Percentiles rank a stretch among this genome's conserved stretches.
phyloP scores from a whole-genome alignment of 2,113 vertebrate genomes.

The Tyto alba region DNA sequence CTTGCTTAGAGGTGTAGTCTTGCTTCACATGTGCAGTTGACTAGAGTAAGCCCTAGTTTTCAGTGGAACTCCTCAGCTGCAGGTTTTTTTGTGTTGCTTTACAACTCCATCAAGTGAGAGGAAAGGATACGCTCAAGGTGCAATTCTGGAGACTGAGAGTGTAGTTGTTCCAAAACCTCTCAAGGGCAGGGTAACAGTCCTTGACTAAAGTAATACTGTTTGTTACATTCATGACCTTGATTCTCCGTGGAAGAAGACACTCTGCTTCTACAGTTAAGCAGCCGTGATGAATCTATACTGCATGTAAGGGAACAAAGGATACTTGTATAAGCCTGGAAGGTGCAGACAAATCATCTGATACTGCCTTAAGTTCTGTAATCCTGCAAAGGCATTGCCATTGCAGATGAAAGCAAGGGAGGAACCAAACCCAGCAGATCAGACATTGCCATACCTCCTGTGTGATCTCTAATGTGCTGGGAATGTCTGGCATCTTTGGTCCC shows the following conservation, averaged over 20 bases:
- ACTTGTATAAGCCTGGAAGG: neutral
- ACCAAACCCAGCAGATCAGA: neutral
- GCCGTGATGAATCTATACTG: neutral
- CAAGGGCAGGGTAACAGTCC: slow-evolving; percentile 4
- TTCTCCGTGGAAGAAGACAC: neutral
- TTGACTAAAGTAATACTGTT: neutral
- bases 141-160: neutral
- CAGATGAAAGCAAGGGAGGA: slow-evolving; percentile 16
- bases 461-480: neutral
- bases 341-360: slow-evolving; percentile 15
- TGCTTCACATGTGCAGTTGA: neutral
- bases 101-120: neutral
- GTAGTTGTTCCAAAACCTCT: neutral
- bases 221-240: neutral
- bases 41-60: neutral
- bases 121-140: neutral
- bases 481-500: neutral
- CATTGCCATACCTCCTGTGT: neutral
- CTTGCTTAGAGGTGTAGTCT: neutral
- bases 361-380: neutral
- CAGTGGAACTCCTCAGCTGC: neutral
- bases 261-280: neutral
- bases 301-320: neutral
- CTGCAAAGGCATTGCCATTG: neutral
- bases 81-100: neutral